Percentiles rank a stretch among this genome's conserved stretches.
Evolutionary conservation across 2,797 vertebrate species (phyloP).

Genomic region (Microctenopoma lineatum): DNA sequence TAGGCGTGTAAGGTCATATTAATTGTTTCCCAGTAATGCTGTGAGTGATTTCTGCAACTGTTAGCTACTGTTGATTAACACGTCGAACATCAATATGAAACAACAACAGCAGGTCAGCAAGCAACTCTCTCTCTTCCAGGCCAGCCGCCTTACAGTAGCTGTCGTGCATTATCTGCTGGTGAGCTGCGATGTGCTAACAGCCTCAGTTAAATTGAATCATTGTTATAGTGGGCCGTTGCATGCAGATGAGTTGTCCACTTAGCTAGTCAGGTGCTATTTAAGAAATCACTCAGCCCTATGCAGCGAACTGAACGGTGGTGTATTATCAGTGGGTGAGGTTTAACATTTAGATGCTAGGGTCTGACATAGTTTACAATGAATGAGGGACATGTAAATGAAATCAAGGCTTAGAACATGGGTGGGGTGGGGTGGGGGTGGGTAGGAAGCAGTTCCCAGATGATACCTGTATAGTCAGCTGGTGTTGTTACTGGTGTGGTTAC

Average conservation of each 20-base stretch:
- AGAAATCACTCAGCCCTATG: not conserved
- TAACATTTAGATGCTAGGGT: not conserved
- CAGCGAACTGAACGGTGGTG: not conserved
- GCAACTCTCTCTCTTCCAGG: not conserved
- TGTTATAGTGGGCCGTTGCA: conserved; percentile 1
- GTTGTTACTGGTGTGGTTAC: not conserved
- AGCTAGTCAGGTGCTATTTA: not conserved
- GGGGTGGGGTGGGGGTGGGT: too few species aligned
- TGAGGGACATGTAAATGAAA: too few species aligned
- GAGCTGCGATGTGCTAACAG: not conserved
- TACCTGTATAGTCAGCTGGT: not conserved
- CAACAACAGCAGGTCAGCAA: not conserved
- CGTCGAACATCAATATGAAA: not conserved
- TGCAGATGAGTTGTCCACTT: not conserved
- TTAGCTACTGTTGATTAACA: conserved; percentile 20
- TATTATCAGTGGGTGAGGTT: not conserved
- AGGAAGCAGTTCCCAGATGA: not conserved
- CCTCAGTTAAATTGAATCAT: not conserved
- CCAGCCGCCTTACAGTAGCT: conserved; percentile 22
- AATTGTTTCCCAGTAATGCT: not conserved
- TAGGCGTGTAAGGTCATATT: not conserved
- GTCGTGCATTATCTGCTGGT: not conserved
- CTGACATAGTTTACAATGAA: not conserved
- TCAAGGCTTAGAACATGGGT: too few species aligned
- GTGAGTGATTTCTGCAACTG: conserved; percentile 25